Base-by-base conservation (phyloP, 2,888 invertebrate genomes). In the Rhogogaster chlorosoma region DNA sequence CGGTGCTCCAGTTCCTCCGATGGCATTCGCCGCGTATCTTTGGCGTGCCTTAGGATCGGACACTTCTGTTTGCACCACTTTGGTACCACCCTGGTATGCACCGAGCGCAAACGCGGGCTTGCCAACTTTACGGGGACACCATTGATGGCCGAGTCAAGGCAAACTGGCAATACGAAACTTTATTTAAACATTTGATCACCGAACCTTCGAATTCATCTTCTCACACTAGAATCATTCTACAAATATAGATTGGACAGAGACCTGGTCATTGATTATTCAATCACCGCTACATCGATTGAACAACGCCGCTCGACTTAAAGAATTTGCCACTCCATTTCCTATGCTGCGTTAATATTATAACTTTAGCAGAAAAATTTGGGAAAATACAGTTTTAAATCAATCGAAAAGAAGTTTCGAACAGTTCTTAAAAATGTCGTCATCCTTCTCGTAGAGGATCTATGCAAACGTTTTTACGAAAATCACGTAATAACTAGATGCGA, bases 31-130 rank as follows among this genome's bases (percentile, higher is more conserved):
- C 82, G 89, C 88, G 89, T 88, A 86, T 88, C 88, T 88, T 64
- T 29, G 88, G 89, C 89, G 88, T 90, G 89, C 90, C 89, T 84
- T 61, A 87, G 88, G 88, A 88, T 89, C 90, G 83, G 89, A 86
- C 88, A 88, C 90, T 90, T 90, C 90, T 88, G 90, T 89, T 90
- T 90, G 89, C 88, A 87, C 90, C 88, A 89, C 89, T 89, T 89
- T 85, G 87, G 86, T 84, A 77, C 45, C 75, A 64, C 78, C 84
- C 45, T 83, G 83, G 88, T 87, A 89, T 89, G 89, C 87, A 85
- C 67, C 84, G 73, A 83, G 45, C 42, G 45, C 70, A 83, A 70
- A 22, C n/a, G 36, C 67, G n/a, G 42, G 77, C 70, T 83, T 83
- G 83, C 83, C 83, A 83, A 83, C 67, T 64, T 67, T 45, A 83